A percentile compares a stretch with the other conserved stretches of the same genome.
Evolutionary conservation across 2,888 invertebrate genomes (phyloP).

Genomic region (Parasteatoda lunata): DNA sequence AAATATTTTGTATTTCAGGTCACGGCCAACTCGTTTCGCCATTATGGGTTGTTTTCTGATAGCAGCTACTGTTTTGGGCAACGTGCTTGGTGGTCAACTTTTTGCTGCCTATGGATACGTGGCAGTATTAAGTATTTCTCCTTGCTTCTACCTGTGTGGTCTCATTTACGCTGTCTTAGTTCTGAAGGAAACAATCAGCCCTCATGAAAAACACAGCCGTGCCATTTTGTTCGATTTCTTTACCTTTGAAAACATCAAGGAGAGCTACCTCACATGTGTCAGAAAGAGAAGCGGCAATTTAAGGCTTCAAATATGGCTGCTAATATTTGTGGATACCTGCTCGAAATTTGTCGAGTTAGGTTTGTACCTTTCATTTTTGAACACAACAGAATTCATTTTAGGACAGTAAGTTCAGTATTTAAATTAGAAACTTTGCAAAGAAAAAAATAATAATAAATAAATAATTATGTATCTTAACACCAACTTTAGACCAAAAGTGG

Average conservation of each 20-base stretch:
- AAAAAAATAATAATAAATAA: too few species aligned
- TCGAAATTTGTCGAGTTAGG: constrained; percentile 34
- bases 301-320: constrained; percentile 34
- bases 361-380: not conserved
- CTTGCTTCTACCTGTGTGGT: not conserved
- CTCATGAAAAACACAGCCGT: not conserved
- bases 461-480: too few species aligned
- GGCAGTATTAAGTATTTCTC: constrained; percentile 12
- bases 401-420: too few species aligned
- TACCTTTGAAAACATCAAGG: constrained; percentile 37
- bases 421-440: too few species aligned
- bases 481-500: too few species aligned
- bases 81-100: constrained; percentile 29
- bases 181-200: constrained; percentile 32
- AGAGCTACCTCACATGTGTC: constrained; percentile 36
- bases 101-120: constrained; percentile 3
- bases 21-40: constrained; percentile 31
- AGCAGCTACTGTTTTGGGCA: constrained; percentile 30
- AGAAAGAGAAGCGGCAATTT: constrained; percentile 37
- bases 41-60: constrained; percentile 27
- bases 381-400: too few species aligned
- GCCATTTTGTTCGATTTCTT: constrained; percentile 32
- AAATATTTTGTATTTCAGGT: not conserved
- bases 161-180: constrained; percentile 6
- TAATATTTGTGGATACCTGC: constrained; percentile 14